A percentile compares a stretch with the other conserved stretches of the same genome.
These are phyloP conservation scores for Embidobia sp. DNA, from an alignment of 2,888 invertebrate genomes.

Conservation along the genomic window DNA sequence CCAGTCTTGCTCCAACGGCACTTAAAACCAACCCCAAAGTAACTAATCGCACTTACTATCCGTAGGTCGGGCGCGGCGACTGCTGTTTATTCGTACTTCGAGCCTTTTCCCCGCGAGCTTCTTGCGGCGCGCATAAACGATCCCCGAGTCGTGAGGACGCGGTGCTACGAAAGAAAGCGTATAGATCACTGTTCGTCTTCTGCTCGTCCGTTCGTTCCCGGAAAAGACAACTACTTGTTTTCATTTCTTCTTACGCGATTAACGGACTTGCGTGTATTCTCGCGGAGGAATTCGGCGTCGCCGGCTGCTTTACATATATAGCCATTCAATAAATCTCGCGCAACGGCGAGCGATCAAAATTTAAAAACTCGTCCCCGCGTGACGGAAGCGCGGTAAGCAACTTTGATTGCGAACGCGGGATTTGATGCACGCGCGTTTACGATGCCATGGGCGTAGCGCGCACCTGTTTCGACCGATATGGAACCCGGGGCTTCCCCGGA, in stretches of 20 bases:
- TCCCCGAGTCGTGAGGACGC: conserved; percentile 65
- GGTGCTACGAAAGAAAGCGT: conserved; percentile 61
- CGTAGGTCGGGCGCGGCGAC: not conserved
- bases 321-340: conserved; percentile 24
- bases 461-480: conserved; percentile 75
- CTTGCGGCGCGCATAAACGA: conserved; percentile 57
- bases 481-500: conserved; percentile 71
- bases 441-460: conserved; percentile 67
- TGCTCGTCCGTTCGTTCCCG: conserved; percentile 69
- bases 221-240: conserved; percentile 76
- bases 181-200: conserved; percentile 60
- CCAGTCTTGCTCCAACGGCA: no score
- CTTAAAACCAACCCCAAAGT: conserved; percentile 4
- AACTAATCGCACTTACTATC: conserved; percentile 8
- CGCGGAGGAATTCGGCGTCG: conserved; percentile 42
- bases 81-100: not conserved
- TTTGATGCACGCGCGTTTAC: conserved; percentile 34
- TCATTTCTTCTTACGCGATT: conserved; percentile 79
- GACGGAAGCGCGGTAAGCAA: conserved; percentile 20
- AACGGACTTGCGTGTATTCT: conserved; percentile 66
- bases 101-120: conserved; percentile 6
- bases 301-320: conserved; percentile 52
- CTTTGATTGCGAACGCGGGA: conserved; percentile 30
- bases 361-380: no score
- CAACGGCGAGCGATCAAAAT: conserved; percentile 23